Conservation (phyloP, 53 echinoderm and acorn worm species). For the Stichopus horrens region DNA sequence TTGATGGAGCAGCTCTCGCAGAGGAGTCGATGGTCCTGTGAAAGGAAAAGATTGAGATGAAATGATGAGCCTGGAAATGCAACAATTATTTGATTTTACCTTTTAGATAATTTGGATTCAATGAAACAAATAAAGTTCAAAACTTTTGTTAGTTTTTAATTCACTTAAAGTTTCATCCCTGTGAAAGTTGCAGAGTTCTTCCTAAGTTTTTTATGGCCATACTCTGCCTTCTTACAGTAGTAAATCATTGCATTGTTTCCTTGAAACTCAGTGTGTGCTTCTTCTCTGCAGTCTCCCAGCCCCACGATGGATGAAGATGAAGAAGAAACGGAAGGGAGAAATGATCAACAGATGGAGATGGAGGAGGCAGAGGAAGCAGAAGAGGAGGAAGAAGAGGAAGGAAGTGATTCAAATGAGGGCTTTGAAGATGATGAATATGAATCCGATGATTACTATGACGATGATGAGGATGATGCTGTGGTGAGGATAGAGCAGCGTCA, state of each 20-base stretch:
- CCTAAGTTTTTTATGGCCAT: background rate
- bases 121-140: no score
- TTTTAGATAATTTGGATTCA: no score
- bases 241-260: background rate
- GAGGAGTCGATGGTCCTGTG: background rate
- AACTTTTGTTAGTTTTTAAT: no score
- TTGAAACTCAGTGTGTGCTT: background rate
- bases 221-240: background rate
- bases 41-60: background rate
- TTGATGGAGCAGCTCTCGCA: background rate
- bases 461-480: background rate
- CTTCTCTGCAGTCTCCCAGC: background rate
- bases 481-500: background rate
- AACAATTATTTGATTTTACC: background rate
- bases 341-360: background rate
- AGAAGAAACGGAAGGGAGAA: background rate
- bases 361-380: background rate
- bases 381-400: conserved; percentile 14
- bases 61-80: background rate
- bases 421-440: conserved; percentile 8
- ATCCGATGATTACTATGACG: background rate
- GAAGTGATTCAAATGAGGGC: background rate
- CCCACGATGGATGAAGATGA: background rate
- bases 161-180: no score
- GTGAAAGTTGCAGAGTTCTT: no score